Evolutionary conservation across 2,888 invertebrate genomes (phyloP), one percentile per base, ranked within the genome.

Genomic region (Pseudoips prasinana): DNA sequence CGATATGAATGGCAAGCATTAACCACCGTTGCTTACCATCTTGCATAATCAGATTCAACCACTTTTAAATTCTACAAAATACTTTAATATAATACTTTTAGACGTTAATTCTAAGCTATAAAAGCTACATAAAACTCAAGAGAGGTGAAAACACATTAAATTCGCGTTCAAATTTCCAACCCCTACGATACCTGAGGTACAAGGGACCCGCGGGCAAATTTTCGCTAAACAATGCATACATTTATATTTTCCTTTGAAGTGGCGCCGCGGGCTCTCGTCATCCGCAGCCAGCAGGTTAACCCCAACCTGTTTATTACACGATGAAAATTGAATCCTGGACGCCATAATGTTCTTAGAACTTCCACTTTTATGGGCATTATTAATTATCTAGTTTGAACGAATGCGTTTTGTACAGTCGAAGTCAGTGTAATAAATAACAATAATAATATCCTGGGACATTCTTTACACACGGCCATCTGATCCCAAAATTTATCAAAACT

Each of bases 211-310:
- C 63, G 75, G 76, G 73, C 59, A 66, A 68, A 66, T 81, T 81
- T 78, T 73, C 75, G 70, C 76, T 80, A 81, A 86, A 84, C 85
- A 86, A 84, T 84, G 81, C 83, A 84, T 83, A 83, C 79, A 78
- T 84, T 82, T 81, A 79, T 76, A 72, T 75, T 77, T 23, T 76
- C 79, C 84, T 87, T 88, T 87, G 86, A 87, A 80, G 85, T 81
- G 53, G 48, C 73, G 78, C 84, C 81, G 67, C 69, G 67, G 81
- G 84, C 68, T 54, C 71, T 64, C 75, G 86, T 86, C 87, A 85
- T 72, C 58, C 72, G 76, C 83, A 85, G 79, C 4, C n/a, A n/a
- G n/a, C n/a, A n/a, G 73, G 72, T 74, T 73, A 75, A 67, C 73
- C 73, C 54, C 68, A 61, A 76, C 77, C 78, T 81, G 80, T 72